These are phyloP conservation scores for Cryptomyrus ogoouensis DNA, from an alignment of 2,113 vertebrate genomes.

Conservation along the genomic window DNA sequence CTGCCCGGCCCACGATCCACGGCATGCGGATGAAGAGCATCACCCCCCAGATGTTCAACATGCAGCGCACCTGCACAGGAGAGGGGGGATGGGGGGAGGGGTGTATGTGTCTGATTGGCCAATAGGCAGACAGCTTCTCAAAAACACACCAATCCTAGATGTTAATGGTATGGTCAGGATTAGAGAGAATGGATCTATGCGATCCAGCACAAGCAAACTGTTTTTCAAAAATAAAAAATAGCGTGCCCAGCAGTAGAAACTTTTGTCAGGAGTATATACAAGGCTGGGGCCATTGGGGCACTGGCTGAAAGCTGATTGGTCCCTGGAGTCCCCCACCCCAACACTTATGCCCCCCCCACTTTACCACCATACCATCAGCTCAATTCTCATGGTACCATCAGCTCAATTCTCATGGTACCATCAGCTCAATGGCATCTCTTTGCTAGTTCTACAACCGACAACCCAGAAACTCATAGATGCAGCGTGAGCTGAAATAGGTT, in stretches of 20 bases:
- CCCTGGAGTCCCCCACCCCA: not conserved
- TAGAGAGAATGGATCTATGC: slow-evolving; percentile 3
- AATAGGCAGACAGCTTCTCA: slow-evolving; percentile 3
- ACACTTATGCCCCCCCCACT: not conserved
- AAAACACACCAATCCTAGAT: not conserved
- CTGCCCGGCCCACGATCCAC: slow-evolving; percentile 96
- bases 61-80: slow-evolving; percentile 83
- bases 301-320: not conserved
- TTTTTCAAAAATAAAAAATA: not conserved
- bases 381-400: not conserved
- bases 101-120: not conserved
- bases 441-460: not conserved
- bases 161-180: not conserved
- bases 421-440: not conserved
- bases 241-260: not conserved
- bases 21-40: slow-evolving; percentile 98
- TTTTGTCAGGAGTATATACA: not conserved
- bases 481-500: not conserved
- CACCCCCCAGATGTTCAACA: slow-evolving; percentile 99
- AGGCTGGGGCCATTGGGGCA: not conserved
- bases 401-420: not conserved
- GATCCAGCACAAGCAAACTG: not conserved
- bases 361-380: too few relatives aligned
- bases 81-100: slow-evolving; percentile 28
- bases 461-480: not conserved